Percentiles rank a stretch among this genome's conserved stretches.
Conservation (phyloP, 2,888 invertebrate genomes). For the Chironomus riparius region DNA sequence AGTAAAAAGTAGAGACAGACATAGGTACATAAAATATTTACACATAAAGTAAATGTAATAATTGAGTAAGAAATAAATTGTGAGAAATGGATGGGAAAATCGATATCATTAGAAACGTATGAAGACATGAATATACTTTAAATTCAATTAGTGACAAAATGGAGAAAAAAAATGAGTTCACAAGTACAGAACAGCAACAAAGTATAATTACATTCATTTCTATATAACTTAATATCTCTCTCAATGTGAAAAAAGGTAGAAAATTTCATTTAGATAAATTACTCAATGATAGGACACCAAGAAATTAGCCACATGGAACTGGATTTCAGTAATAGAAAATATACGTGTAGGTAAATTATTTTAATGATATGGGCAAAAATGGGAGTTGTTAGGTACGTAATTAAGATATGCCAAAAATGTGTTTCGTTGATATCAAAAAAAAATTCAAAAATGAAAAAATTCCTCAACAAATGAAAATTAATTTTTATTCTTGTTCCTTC, state of each 20-base stretch:
- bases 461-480: not conserved
- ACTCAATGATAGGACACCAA: not conserved
- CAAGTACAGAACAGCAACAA: not conserved
- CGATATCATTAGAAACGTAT: slow-evolving; percentile 2
- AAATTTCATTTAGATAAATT: not conserved
- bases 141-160: not conserved
- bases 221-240: not conserved
- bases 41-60: not conserved
- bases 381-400: not conserved
- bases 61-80: not conserved
- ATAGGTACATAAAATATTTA: not conserved
- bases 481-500: not conserved
- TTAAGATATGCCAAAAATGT: no score
- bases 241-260: not conserved
- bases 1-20: not conserved
- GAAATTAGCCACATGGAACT: not conserved
- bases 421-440: no score
- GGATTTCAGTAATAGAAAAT: not conserved
- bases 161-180: not conserved
- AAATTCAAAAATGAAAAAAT: no score
- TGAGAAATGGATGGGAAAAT: no score
- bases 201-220: not conserved
- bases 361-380: not conserved
- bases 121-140: not conserved
- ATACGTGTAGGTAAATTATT: not conserved